A percentile compares a stretch with the other conserved stretches of the same genome.
Conservation (phyloP, 2,113 vertebrate genomes). For the Nesoenas mayeri region DNA sequence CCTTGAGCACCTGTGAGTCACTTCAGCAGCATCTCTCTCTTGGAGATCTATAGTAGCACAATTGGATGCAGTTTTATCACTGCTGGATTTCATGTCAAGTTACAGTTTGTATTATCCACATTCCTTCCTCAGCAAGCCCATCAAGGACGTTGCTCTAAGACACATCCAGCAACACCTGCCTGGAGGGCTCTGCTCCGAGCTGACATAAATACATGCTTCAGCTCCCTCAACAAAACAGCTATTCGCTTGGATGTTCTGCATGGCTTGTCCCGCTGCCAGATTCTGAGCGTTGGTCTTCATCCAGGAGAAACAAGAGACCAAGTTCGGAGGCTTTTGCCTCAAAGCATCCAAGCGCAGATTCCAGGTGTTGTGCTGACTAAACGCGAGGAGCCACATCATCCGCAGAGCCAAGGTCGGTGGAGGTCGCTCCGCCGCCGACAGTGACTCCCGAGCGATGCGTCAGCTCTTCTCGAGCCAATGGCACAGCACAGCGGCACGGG, state of each 20-base stretch:
- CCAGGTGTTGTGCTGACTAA: conserved; percentile 22
- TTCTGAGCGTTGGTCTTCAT: conserved; percentile 25
- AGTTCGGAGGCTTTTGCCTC: not conserved
- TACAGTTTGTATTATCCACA: not conserved
- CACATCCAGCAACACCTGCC: conserved; percentile 1
- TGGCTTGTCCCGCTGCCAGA: conserved; percentile 36
- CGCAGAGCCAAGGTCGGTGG: not conserved
- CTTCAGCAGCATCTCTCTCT: not conserved
- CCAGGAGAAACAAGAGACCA: conserved; percentile 23
- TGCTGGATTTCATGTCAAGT: not conserved
- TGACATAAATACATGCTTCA: not conserved
- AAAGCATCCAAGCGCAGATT: not conserved
- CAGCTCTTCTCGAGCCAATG: not conserved
- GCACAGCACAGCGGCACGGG: not conserved
- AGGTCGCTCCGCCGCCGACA: rapidly evolving
- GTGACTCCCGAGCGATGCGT: rapidly evolving
- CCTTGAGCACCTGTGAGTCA: not conserved
- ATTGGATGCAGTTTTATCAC: not conserved
- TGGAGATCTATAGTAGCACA: not conserved
- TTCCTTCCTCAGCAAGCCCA: not conserved
- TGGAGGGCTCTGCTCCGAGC: not conserved
- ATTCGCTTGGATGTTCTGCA: not conserved
- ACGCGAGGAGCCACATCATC: not conserved
- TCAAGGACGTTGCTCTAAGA: not conserved
- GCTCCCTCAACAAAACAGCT: not conserved